Evolutionary conservation across 2,888 invertebrate genomes (phyloP), one percentile per base, ranked within the genome.

Genomic region (Lapara coniferarum): DNA sequence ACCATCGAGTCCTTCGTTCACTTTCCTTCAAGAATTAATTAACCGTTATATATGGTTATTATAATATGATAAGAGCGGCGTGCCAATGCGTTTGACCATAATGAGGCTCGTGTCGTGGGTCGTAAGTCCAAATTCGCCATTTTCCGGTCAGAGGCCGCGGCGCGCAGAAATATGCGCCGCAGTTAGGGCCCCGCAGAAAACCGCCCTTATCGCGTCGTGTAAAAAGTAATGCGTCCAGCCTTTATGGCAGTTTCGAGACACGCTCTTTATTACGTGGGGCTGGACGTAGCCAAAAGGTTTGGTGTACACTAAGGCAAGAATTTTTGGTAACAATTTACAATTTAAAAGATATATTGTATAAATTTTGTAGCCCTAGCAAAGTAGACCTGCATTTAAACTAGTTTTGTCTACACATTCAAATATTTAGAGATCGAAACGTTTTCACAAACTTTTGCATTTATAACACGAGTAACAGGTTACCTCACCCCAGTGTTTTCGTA

Each of bases 241-340:
- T 92, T 93, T 93, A 93, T 92, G 90, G 93, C 89, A 90, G 91
- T 90, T 91, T 89, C 89, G 92, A 89, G 93, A 91, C 92, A 91
- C 89, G 89, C 91, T 89, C 91, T 92, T 91, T 93, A 93, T 93
- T 92, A 89, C 89, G 77, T 84, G 88, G 90, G 92, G 91, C 85
- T 79, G 85, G 81, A 74, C 80, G 77, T 76, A 74, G 74, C 52
- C 37, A 10, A 5, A 16, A 70, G 73, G 81, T 63, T 73, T 30
- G 74, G 58, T 72, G 44, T 69, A 75, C 78, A 88, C 78, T 69
- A 79, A 69, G 86, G 19, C 6, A 5, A 19, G 25, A 58, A 14
- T 58, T 37, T 57, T 8, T 46, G 75, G 66, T n/a, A 66, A 69
- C 25, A 30, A 66, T 59, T 63, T 52, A 37, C 5, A 37, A 37